phyloP scores from a whole-genome alignment of 2,113 vertebrate species.

The Zapornia atra region DNA sequence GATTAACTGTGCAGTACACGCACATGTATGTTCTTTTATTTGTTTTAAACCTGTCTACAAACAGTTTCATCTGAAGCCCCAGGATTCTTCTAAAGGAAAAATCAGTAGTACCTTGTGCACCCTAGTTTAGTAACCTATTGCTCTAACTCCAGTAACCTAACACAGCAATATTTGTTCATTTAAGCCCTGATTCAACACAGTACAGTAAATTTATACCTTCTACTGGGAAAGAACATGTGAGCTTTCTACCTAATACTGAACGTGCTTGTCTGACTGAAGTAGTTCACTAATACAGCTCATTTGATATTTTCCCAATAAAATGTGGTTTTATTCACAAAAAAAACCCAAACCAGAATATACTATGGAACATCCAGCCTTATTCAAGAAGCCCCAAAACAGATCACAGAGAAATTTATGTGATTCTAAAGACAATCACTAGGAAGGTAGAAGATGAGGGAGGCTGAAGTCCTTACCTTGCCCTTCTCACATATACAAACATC shows the following conservation, averaged over 20 bases:
- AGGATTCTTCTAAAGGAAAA: background rate
- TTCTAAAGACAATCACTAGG: background rate
- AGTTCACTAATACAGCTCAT: background rate
- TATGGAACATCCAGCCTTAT: background rate
- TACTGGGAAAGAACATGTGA: background rate
- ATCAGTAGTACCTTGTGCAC: background rate
- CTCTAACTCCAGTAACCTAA: background rate
- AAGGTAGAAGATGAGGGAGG: background rate
- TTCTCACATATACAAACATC: too few species aligned
- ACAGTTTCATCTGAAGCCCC: background rate
- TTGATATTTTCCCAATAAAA: background rate
- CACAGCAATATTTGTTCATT: background rate
- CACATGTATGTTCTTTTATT: background rate
- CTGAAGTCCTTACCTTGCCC: too few species aligned
- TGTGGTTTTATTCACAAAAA: background rate
- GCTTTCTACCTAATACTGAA: background rate
- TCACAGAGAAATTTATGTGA: background rate
- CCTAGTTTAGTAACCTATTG: background rate
- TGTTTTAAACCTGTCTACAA: background rate
- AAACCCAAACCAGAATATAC: background rate
- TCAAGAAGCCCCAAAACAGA: background rate
- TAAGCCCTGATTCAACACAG: background rate
- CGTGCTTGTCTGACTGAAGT: background rate
- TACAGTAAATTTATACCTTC: background rate
- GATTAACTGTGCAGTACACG: background rate